These are phyloP conservation scores for Entelurus aequoreus DNA, from an alignment of 2,113 vertebrate species.

Conservation along the genomic window DNA sequence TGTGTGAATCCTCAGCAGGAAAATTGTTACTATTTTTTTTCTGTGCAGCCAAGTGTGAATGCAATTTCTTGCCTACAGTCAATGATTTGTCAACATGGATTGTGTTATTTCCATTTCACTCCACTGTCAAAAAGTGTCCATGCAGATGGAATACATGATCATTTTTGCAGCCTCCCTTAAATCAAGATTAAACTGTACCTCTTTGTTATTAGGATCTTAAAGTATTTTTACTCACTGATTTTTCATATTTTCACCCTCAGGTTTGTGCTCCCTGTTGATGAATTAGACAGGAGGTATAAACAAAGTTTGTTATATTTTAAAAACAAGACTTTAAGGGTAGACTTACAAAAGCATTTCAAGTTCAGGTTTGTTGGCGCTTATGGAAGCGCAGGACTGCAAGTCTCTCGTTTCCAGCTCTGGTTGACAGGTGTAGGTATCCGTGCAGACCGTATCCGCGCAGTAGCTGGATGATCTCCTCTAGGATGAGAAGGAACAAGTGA, in stretches of 20 bases:
- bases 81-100: too few relatives aligned
- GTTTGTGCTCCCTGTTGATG: neutral
- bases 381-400: conserved; percentile 80
- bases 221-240: neutral
- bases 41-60: too few relatives aligned
- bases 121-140: too few relatives aligned
- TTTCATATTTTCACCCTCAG: neutral
- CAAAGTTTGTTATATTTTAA: neutral
- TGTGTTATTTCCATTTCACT: too few relatives aligned
- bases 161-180: too few relatives aligned
- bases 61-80: too few relatives aligned
- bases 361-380: conserved; percentile 23
- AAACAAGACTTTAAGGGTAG: neutral
- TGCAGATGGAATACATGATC: too few relatives aligned
- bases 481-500: neutral
- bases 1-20: too few relatives aligned
- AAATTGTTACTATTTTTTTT: too few relatives aligned
- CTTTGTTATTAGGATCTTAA: too few relatives aligned
- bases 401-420: conserved; percentile 79
- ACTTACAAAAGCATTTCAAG: too few relatives aligned
- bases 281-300: neutral
- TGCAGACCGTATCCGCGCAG: conserved; percentile 71
- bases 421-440: conserved; percentile 69
- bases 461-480: conserved; percentile 81
- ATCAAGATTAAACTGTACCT: too few relatives aligned